A percentile compares a stretch with the other conserved stretches of the same genome.
Evolutionary conservation across 2,888 invertebrate species (phyloP).

Genomic region (Cheilosia vernalis): DNA sequence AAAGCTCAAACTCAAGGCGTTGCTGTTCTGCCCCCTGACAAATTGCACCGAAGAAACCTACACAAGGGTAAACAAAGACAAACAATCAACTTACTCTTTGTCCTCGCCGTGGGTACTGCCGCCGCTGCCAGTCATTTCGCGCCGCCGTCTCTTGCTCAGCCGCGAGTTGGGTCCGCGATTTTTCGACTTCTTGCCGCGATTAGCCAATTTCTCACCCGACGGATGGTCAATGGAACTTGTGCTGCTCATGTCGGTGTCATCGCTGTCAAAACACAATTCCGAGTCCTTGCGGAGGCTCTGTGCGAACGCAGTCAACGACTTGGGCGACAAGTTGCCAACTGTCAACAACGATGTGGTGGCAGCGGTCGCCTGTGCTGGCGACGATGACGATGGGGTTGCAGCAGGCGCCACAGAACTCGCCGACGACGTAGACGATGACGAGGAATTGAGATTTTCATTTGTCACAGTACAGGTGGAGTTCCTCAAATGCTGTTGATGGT

Average conservation of each 20-base stretch:
- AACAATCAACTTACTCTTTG: slow-evolving; percentile 54
- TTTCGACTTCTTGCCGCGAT: slow-evolving; percentile 73
- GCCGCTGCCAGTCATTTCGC: slow-evolving; percentile 73
- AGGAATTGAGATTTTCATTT: slow-evolving; percentile 68
- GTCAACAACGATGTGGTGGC: slow-evolving; percentile 27
- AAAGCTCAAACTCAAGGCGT: too few relatives aligned
- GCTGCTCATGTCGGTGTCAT: slow-evolving; percentile 83
- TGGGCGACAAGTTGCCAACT: slow-evolving; percentile 77
- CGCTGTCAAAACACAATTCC: slow-evolving; percentile 80
- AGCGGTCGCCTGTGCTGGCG: slow-evolving; percentile 21
- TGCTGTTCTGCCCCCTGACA: too few relatives aligned
- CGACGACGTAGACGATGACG: slow-evolving; percentile 58
- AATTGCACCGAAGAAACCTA: not conserved
- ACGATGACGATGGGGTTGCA: slow-evolving; percentile 58
- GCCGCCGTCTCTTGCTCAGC: slow-evolving; percentile 75
- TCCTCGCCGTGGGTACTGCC: slow-evolving; percentile 41
- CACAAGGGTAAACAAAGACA: not conserved
- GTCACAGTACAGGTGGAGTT: slow-evolving; percentile 72
- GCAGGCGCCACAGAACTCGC: slow-evolving; percentile 57
- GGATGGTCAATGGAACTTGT: slow-evolving; percentile 80
- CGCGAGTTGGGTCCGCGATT: slow-evolving; percentile 70
- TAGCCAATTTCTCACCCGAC: slow-evolving; percentile 55
- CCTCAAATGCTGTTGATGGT: slow-evolving; percentile 55
- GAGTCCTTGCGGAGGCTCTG: slow-evolving; percentile 77
- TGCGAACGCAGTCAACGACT: slow-evolving; percentile 76